Base-by-base conservation (phyloP, 2,888 invertebrate species). In the Zonitis immaculata region DNA sequence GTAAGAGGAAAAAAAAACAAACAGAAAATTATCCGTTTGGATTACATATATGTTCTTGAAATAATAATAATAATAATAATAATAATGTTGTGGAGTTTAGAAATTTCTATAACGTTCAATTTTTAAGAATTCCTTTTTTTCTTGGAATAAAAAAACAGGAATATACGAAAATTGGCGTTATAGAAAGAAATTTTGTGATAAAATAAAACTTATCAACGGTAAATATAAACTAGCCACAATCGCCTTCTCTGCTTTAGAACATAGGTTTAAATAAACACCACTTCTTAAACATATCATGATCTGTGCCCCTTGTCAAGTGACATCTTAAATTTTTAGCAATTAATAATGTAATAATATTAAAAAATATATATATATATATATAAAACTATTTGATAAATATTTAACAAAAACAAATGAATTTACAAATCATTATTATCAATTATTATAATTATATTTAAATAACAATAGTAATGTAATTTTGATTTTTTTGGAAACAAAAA, bases 241-340 rank as follows among this genome's bases (percentile, higher is more conserved):
- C 77, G 78, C 78, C 77, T 78, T 78, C 77, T 78, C 76, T 78
- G 76, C 77, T 77, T 77, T 78, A 78, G 77, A 72, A 73, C 74
- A 75, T 75, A 75, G 74, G 74, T 72, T 73, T 72, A 80, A 81
- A n/a, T 82, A 83, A 84, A 82, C 82, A 79, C 83, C 83, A 83
- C 81, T 82, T 82, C 84, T 84, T 83, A 85, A 85, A 86, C 86
- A 86, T 86, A 86, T 86, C 86, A 86, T 79, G 83, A 82, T 82
- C 83, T 84, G 85, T 85, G 85, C 86, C 86, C 85, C 85, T 83
- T 83, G 82, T 82, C 83, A 78, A 78, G 77, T 78, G 78, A 78
- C 77, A 76, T 77, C 77, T 78, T 78, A 78, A 78, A 78, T 75
- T 75, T 56, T 74, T 76, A 76, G 73, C 69, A 73, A 74, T 73